phyloP scores from a whole-genome alignment of 2,113 vertebrate genomes.

The Vicugna pacos region DNA sequence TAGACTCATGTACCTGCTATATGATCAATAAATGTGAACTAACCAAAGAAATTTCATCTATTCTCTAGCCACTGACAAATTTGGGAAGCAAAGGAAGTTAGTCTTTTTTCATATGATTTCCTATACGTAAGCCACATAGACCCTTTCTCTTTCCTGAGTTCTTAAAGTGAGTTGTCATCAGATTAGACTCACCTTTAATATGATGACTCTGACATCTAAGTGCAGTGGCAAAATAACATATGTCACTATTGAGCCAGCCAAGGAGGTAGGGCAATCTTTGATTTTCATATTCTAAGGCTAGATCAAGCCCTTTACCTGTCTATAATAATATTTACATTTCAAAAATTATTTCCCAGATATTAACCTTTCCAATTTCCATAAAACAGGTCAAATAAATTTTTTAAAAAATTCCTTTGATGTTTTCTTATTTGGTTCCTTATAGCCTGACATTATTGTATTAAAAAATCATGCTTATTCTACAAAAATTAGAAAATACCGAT shows the following conservation, averaged over 20 bases:
- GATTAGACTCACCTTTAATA: not conserved
- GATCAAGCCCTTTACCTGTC: not conserved
- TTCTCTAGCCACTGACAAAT: not conserved
- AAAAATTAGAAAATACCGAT: not conserved
- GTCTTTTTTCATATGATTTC: not conserved
- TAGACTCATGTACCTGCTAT: not conserved
- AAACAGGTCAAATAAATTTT: not conserved
- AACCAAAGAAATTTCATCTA: not conserved
- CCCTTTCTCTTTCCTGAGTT: not conserved
- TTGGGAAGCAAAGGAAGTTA: not conserved
- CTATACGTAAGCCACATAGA: not conserved
- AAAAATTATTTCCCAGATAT: not conserved
- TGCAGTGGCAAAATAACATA: not conserved
- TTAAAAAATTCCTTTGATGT: not conserved
- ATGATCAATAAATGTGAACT: not conserved
- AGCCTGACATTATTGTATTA: not conserved
- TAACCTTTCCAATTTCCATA: not conserved
- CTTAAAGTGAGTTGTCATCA: not conserved
- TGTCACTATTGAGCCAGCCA: not conserved
- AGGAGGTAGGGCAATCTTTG: not conserved
- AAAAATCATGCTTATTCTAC: constrained; percentile 6
- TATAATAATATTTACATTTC: not conserved
- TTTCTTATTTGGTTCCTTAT: not conserved
- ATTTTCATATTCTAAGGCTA: not conserved
- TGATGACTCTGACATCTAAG: not conserved